phyloP scores from a whole-genome alignment of 2,888 invertebrate species.

The Philhelius pedissequus region DNA sequence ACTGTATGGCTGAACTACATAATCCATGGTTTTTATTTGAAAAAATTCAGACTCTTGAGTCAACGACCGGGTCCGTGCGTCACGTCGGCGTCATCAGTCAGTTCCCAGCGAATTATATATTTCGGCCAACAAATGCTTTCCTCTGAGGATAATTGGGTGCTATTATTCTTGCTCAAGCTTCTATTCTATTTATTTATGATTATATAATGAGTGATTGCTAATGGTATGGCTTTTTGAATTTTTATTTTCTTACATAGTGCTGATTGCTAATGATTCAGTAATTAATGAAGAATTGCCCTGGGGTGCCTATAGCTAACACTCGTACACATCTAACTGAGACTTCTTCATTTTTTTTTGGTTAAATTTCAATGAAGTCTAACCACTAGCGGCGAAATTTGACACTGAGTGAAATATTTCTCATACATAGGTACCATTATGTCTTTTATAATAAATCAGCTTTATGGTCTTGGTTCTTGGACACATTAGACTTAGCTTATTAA shows the following conservation, averaged over 20 bases:
- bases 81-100: not conserved
- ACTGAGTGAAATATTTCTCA: constrained; percentile 17
- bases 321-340: not conserved
- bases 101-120: not conserved
- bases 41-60: constrained; percentile 35
- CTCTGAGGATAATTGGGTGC: not conserved
- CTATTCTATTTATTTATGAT: constrained; percentile 3
- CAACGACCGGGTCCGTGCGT: constrained; percentile 59
- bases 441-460: not conserved
- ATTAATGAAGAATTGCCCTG: constrained; percentile 10
- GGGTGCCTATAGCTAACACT: not conserved
- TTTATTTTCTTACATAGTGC: not conserved
- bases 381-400: constrained; percentile 4
- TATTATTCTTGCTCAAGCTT: constrained; percentile 5
- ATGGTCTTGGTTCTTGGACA: not conserved
- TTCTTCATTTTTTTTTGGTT: not conserved
- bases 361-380: constrained; percentile 19
- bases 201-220: not conserved
- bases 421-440: not conserved
- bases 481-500: not conserved
- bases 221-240: not conserved
- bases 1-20: constrained; percentile 71
- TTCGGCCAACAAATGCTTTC: not conserved
- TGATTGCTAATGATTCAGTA: not conserved
- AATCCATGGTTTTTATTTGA: constrained; percentile 55